phyloP scores from a whole-genome alignment of 2,113 vertebrate genomes.

The Zapus hudsonius region DNA sequence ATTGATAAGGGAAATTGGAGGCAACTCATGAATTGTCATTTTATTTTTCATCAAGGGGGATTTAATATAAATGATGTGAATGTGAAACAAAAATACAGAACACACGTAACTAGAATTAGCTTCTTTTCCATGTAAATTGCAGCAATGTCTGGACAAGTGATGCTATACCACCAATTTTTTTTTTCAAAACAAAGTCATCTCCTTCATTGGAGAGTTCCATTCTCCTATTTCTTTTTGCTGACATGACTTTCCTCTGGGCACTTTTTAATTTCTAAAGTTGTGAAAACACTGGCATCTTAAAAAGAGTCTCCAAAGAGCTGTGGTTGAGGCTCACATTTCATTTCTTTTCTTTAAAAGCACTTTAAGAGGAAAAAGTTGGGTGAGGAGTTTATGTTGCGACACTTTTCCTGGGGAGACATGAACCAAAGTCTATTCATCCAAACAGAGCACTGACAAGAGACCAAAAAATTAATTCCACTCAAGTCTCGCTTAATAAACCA shows the following conservation, averaged over 20 bases:
- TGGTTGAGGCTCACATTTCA: neutral
- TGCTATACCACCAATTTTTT: neutral
- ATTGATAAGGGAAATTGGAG: neutral
- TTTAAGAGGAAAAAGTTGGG: neutral
- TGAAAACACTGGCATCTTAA: constrained; percentile 39
- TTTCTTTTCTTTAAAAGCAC: constrained; percentile 1
- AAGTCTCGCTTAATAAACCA: too few species aligned
- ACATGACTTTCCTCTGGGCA: neutral
- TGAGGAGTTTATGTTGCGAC: neutral
- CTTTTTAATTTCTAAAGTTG: constrained; percentile 29
- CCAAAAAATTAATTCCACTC: too few species aligned
- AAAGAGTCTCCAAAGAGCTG: neutral
- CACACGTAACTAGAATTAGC: neutral
- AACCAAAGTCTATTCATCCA: too few species aligned
- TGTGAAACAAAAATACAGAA: neutral
- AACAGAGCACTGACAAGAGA: too few species aligned
- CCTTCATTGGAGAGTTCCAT: neutral
- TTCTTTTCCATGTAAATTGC: neutral
- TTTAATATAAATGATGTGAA: neutral
- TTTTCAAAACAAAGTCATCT: neutral
- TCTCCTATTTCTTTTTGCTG: constrained; percentile 18
- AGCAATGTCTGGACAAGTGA: neutral
- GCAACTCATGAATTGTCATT: neutral
- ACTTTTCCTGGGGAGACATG: too few species aligned
- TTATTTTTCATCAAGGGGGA: neutral